phyloP scores from a whole-genome alignment of 2,797 vertebrate species.

The Scolopax bukidnonensis region DNA sequence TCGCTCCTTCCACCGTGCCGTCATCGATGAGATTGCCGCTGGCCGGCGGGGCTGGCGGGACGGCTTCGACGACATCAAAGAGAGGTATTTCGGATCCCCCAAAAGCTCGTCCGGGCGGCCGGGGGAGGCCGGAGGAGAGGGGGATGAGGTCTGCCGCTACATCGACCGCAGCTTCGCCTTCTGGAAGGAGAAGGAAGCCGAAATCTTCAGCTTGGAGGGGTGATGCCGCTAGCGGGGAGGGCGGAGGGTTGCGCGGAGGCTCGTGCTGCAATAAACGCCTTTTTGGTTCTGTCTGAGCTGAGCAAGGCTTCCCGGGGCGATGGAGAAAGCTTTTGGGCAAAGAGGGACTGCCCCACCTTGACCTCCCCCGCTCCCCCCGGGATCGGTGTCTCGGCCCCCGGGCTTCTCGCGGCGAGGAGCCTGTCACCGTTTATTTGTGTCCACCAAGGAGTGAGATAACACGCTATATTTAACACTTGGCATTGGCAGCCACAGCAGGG shows the following conservation, averaged over 20 bases:
- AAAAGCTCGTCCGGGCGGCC: background rate
- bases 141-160: constrained; percentile 92
- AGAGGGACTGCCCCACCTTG: too few species aligned
- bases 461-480: background rate
- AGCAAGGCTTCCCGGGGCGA: background rate
- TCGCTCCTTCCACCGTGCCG: constrained; percentile 90
- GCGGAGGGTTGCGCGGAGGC: background rate
- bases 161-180: constrained; percentile 96
- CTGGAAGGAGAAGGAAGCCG: constrained; percentile 98
- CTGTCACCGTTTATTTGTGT: background rate
- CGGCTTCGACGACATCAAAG: constrained; percentile 93
- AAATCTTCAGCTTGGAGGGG: constrained; percentile 91
- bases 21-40: constrained; percentile 89
- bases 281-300: background rate
- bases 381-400: background rate
- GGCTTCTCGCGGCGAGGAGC: background rate
- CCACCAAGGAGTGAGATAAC: background rate
- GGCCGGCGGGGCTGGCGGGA: constrained; percentile 91
- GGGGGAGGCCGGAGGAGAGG: background rate
- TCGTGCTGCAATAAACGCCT: constrained; percentile 30
- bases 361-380: background rate
- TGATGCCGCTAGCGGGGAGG: constrained; percentile 6
- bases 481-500: background rate
- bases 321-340: background rate
- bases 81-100: constrained; percentile 84